Base-by-base conservation (phyloP, 2,113 vertebrate species). In the Callopanchax toddi region DNA sequence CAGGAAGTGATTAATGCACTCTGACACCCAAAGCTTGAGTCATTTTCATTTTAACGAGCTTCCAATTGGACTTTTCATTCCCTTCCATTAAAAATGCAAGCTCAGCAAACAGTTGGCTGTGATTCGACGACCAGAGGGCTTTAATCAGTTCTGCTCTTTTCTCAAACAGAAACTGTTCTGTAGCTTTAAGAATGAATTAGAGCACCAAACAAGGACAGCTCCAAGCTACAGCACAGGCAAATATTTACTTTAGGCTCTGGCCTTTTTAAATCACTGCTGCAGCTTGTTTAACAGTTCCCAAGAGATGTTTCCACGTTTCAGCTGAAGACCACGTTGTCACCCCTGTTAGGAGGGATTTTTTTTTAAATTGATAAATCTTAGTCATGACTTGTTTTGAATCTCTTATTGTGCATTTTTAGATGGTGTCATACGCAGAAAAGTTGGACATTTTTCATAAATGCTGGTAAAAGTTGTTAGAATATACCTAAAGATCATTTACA, bases 151-250 rank as follows among this genome's bases (percentile, higher is more conserved):
- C 25, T 1, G 4, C 46, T 40, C 18, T 16, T 42, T 4, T 17
- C 39, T 10, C 7, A 1, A 16, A 22, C 7, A 39, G 20, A 39
- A 55, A 9, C 29, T 25, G 37, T 20, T 49, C 32, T 32, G 32
- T 50, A 18, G 67, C 60, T 46, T 43, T 16, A 43, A 44, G 8
- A 6, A 17, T 40, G 25, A 17, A 34, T 53, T 59, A 66, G 45
- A 15, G 45, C 71, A 74, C 71, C 73, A 82, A 82, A 80, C 64
- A 45, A 74, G 80, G 74, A 60, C 46, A 48, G 67, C 82, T 82
- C 53, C 60, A 9, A 32, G 54, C 43, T 44, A 18, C 56, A 26
- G 34, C 61, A 67, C 64, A 67, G 51, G 32, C 15, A 50, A 57
- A 18, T 73, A 57, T 86, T 83, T 71, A 69, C 71, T 61, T 73